phyloP scores from a whole-genome alignment of 1,140 invertebrate genomes.

The Bombus confusus region DNA sequence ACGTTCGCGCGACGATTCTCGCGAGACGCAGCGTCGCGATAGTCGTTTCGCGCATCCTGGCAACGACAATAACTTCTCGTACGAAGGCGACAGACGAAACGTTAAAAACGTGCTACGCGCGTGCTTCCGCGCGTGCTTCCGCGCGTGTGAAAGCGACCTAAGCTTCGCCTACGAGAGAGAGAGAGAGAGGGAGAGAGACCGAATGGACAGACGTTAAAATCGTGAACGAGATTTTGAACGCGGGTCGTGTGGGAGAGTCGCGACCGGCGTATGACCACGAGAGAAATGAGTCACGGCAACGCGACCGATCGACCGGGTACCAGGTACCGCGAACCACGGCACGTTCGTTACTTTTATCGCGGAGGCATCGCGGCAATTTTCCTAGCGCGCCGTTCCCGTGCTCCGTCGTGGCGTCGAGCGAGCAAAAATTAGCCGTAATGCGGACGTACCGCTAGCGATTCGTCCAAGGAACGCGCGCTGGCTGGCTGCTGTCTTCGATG shows the following conservation, averaged over 20 bases:
- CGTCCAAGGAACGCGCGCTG: constrained; percentile 11
- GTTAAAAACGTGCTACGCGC: too few relatives aligned
- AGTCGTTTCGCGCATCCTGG: too few relatives aligned
- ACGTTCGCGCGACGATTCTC: too few relatives aligned
- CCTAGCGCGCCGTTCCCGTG: constrained; percentile 48
- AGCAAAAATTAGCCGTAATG: constrained; percentile 52
- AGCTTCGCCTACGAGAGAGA: too few relatives aligned
- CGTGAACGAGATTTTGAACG: too few relatives aligned
- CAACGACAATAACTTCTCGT: too few relatives aligned
- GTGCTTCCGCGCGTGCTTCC: too few relatives aligned
- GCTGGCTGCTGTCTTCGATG: background rate
- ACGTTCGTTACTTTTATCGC: constrained; percentile 59
- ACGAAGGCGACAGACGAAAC: too few relatives aligned
- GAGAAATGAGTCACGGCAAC: constrained; percentile 41
- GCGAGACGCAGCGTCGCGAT: too few relatives aligned
- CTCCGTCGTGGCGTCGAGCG: constrained; percentile 5
- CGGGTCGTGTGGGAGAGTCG: background rate
- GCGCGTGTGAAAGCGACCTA: too few relatives aligned
- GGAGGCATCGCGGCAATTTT: constrained; percentile 63
- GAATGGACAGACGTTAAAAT: too few relatives aligned
- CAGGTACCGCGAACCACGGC: constrained; percentile 52
- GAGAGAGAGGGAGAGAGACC: too few relatives aligned
- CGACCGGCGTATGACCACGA: constrained; percentile 18
- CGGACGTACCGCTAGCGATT: constrained; percentile 22
- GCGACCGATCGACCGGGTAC: constrained; percentile 59